A percentile compares a stretch with the other conserved stretches of the same genome.
Conservation (phyloP, 2,888 invertebrate genomes). For the Ochlodes sylvanus region DNA sequence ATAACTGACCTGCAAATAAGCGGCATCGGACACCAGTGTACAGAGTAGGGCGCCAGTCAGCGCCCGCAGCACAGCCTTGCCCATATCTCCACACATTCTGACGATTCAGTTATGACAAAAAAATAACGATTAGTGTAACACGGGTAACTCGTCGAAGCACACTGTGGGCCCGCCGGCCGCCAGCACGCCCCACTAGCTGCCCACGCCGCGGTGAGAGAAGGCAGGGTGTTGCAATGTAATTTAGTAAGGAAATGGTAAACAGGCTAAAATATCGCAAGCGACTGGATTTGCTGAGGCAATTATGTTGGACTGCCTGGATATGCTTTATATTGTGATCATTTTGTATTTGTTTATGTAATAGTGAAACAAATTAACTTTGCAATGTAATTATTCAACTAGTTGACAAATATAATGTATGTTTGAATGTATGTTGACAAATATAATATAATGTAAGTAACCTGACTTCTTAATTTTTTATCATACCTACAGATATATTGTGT, state of each 20-base stretch:
- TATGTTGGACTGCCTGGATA: neutral
- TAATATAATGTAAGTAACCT: too few species aligned
- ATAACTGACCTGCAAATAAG: conserved; percentile 73
- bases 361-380: too few species aligned
- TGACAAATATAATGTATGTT: too few species aligned
- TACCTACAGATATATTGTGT: too few species aligned
- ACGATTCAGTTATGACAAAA: conserved; percentile 39
- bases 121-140: conserved; percentile 24
- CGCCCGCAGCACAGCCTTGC: conserved; percentile 77
- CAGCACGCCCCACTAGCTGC: conserved; percentile 24
- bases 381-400: too few species aligned
- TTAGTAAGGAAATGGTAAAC: conserved; percentile 35
- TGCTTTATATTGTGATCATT: neutral
- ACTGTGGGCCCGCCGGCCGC: conserved; percentile 24
- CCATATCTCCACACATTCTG: conserved; percentile 82
- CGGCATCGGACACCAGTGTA: conserved; percentile 76
- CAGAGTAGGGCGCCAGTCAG: conserved; percentile 77
- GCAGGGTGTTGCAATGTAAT: conserved; percentile 32
- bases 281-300: conserved; percentile 32
- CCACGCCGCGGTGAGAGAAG: conserved; percentile 34
- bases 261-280: conserved; percentile 26
- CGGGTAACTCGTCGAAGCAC: conserved; percentile 18
- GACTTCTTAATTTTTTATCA: too few species aligned
- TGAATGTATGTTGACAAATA: too few species aligned
- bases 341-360: too few species aligned